Evolutionary conservation across 1,140 invertebrate genomes (phyloP).

Genomic region (Agraylea sexmaculata): DNA sequence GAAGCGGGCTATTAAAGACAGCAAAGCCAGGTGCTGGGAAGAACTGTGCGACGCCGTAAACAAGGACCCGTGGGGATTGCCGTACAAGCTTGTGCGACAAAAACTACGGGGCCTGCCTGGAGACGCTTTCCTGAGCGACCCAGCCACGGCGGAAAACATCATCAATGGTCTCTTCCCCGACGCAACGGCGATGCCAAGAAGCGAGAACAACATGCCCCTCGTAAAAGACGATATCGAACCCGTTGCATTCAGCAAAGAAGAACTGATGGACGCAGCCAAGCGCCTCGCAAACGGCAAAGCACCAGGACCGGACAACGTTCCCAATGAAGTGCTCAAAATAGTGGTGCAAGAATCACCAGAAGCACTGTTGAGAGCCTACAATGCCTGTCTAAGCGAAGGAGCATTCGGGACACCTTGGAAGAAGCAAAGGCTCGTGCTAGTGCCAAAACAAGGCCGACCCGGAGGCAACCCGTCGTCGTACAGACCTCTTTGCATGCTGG

Average conservation of each 20-base stretch:
- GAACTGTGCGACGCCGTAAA: constrained; percentile 21
- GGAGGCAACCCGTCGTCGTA: constrained; percentile 18
- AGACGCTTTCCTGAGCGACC: constrained; percentile 17
- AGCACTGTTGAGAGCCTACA: not conserved
- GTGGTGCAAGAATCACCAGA: not conserved
- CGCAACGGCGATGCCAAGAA: constrained; percentile 13
- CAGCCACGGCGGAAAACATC: constrained; percentile 10
- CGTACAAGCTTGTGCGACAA: constrained; percentile 22
- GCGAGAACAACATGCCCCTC: constrained; percentile 16
- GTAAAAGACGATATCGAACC: not conserved
- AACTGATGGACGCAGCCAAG: constrained; percentile 20
- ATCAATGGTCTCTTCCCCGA: constrained; percentile 20
- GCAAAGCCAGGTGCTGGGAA: constrained; percentile 8
- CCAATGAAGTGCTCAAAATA: constrained; percentile 21
- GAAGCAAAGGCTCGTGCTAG: constrained; percentile 9
- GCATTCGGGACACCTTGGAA: not conserved
- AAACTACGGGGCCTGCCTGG: constrained; percentile 13
- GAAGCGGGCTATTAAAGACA: too few relatives aligned
- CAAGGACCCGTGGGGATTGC: constrained; percentile 24
- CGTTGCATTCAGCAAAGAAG: constrained; percentile 13
- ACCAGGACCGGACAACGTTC: constrained; percentile 25
- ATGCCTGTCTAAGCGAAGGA: too few relatives aligned
- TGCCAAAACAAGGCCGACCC: constrained; percentile 15
- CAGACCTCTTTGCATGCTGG: constrained; percentile 25
- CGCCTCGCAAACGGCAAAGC: constrained; percentile 23